phyloP scores from a whole-genome alignment of 2,888 invertebrate species.

The Neoitamus cyanurus region DNA sequence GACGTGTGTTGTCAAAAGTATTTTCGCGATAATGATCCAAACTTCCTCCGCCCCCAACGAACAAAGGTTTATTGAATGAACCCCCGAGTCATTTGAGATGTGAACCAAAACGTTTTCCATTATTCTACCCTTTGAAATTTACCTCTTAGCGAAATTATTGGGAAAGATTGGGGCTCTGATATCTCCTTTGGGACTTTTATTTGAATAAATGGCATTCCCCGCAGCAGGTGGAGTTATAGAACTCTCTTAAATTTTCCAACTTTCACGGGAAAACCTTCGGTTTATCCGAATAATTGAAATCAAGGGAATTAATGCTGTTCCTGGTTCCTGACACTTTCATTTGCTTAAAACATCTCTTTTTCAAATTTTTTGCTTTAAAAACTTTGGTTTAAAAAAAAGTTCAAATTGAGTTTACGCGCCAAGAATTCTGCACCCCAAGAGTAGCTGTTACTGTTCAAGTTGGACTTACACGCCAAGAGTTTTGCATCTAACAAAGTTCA shows the following conservation, averaged over 20 bases:
- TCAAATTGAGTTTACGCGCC: no score
- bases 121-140: neutral
- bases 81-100: neutral
- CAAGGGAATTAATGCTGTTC: neutral
- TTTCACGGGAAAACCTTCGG: neutral
- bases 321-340: neutral
- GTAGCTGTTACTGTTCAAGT: no score
- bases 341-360: neutral
- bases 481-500: no score
- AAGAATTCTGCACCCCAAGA: no score
- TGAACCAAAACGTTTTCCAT: neutral
- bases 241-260: neutral
- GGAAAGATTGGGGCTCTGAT: neutral
- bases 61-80: conserved; percentile 3
- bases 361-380: neutral
- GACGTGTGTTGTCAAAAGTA: conserved; percentile 32
- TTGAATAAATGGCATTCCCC: neutral
- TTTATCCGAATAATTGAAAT: neutral
- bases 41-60: neutral
- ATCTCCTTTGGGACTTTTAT: neutral
- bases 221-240: neutral
- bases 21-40: conserved; percentile 30
- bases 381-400: neutral
- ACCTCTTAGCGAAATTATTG: neutral
- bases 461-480: no score